phyloP scores from a whole-genome alignment of 2,113 vertebrate genomes.

The Phalacrocorax pelagicus region DNA sequence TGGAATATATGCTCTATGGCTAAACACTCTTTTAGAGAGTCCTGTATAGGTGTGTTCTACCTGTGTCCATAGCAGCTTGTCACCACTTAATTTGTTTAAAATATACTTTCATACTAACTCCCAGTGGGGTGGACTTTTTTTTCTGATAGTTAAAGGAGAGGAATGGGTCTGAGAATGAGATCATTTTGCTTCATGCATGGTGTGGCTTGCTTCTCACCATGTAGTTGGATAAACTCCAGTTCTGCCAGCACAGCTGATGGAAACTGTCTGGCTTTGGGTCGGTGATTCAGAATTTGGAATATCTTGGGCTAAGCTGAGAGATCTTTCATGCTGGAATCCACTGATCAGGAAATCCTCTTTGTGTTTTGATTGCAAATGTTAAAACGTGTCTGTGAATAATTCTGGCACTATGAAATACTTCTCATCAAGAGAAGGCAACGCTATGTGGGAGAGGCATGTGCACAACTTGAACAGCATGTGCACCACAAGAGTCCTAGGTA shows the following conservation, averaged over 20 bases:
- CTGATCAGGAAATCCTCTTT: neutral
- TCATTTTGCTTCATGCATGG: neutral
- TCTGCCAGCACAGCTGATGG: neutral
- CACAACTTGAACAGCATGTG: rapidly evolving
- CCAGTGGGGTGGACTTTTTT: neutral
- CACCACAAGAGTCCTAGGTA: rapidly evolving
- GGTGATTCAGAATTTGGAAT: neutral
- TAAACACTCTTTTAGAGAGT: neutral
- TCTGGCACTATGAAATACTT: neutral
- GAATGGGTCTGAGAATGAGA: neutral
- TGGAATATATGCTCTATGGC: neutral
- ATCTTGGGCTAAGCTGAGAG: neutral
- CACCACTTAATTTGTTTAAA: neutral
- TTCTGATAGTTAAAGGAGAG: neutral
- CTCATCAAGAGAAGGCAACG: neutral
- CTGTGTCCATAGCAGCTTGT: neutral
- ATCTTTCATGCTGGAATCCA: neutral
- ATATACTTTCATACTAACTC: neutral
- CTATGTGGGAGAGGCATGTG: rapidly evolving
- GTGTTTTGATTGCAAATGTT: neutral
- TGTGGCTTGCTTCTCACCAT: neutral
- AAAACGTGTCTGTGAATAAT: neutral
- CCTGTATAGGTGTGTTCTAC: neutral
- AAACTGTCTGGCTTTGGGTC: neutral
- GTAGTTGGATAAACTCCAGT: neutral